Evolutionary conservation across 2,888 invertebrate species (phyloP).

Genomic region (Lithophane ornitopus): DNA sequence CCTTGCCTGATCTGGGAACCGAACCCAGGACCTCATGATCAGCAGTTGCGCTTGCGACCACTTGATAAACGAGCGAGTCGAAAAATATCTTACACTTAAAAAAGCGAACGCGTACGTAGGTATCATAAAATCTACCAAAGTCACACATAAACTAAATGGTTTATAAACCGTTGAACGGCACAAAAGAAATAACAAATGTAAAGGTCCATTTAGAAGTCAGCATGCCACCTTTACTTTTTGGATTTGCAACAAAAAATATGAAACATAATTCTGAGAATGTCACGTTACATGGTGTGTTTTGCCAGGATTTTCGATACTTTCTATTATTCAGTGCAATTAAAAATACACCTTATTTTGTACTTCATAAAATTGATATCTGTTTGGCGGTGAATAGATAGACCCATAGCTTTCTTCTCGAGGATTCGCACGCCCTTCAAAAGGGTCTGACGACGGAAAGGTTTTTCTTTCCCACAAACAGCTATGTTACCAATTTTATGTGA

Average conservation of each 20-base stretch:
- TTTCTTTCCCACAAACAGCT: constrained; percentile 53
- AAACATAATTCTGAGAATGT: constrained; percentile 67
- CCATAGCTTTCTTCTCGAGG: constrained; percentile 38
- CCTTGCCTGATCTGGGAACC: too few relatives aligned
- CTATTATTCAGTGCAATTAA: constrained; percentile 12
- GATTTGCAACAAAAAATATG: constrained; percentile 64
- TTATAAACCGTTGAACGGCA: constrained; percentile 48
- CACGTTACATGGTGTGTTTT: constrained; percentile 61
- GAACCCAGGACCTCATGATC: too few relatives aligned
- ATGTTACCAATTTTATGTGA: constrained; percentile 41
- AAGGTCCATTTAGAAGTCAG: constrained; percentile 66
- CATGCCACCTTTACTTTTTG: constrained; percentile 60
- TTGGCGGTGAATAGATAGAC: constrained; percentile 32
- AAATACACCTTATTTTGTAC: constrained; percentile 32
- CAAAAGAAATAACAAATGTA: constrained; percentile 67
- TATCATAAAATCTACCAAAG: constrained; percentile 33
- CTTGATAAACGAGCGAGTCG: too few relatives aligned
- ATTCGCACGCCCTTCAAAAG: constrained; percentile 62
- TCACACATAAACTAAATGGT: constrained; percentile 42
- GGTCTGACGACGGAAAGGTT: constrained; percentile 61
- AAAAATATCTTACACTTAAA: not conserved
- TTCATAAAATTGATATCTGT: constrained; percentile 26
- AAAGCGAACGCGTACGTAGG: not conserved
- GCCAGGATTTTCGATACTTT: constrained; percentile 59
- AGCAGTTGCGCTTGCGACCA: too few relatives aligned